These are phyloP conservation scores for Helarctos malayanus DNA, from an alignment of 2,797 vertebrate species.

Conservation along the genomic window DNA sequence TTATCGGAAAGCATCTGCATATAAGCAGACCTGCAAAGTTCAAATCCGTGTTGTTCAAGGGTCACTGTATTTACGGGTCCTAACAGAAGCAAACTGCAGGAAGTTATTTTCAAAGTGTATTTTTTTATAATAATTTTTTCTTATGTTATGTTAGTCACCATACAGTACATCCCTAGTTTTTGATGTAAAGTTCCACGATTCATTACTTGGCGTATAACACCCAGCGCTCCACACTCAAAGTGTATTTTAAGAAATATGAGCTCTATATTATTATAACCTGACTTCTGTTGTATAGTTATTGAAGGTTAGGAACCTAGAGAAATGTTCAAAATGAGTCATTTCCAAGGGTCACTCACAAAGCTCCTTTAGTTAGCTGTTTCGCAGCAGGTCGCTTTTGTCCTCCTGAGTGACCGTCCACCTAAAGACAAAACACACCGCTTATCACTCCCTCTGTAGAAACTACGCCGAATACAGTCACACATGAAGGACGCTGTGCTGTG, in stretches of 20 bases:
- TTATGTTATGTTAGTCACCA: no score
- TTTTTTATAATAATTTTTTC: no score
- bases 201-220: no score
- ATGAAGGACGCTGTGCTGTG: not conserved
- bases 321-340: constrained; percentile 32
- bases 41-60: not conserved
- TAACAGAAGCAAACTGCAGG: not conserved
- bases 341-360: constrained; percentile 92
- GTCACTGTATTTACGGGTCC: not conserved
- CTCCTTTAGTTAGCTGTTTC: constrained; percentile 95
- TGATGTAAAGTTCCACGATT: no score
- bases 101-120: constrained; percentile 3
- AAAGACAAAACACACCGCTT: constrained; percentile 78
- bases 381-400: constrained; percentile 94
- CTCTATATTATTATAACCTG: not conserved
- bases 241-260: constrained; percentile 15
- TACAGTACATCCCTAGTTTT: no score
- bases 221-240: no score
- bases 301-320: constrained; percentile 22
- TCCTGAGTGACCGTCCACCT: constrained; percentile 90
- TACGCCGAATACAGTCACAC: constrained; percentile 4
- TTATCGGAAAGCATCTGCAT: not conserved
- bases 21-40: not conserved
- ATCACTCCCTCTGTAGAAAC: constrained; percentile 71
- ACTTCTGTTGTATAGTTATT: not conserved